Base-by-base conservation (phyloP, 2,113 vertebrate species). In the Limnothrissa miodon region DNA sequence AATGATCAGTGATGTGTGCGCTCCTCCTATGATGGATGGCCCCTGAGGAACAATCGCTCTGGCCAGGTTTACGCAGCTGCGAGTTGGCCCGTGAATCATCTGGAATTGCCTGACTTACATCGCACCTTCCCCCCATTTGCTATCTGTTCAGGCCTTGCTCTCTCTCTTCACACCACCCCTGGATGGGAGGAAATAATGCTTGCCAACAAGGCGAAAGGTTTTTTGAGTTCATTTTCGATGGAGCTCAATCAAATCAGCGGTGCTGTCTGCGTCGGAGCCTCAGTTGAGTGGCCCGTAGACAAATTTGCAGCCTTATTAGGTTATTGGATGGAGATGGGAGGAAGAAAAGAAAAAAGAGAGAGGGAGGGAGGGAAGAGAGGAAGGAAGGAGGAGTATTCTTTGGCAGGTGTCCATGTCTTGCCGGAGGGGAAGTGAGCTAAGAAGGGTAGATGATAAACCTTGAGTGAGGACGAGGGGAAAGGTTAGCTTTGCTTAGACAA, bases 41-140 rank as follows among this genome's bases (percentile, higher is more conserved):
- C 25, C 42, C n/a, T 11, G 19, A 9, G 81, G 81, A 45, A 23
- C 59, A 44, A 17, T 46, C n/a, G 23, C 33, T 78, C 62, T 33
- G 45, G 81, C 42, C 42, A 45, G 81, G 81, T 82, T 48, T 62
- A 70, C 8, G 29, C 81, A 82, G 81, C 81, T 82, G 62, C n/a
- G 39, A 13, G 11, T 1, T 39, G 23, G 11, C n/a, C 33, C 29
- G 46, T 82, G 29, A 45, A 23, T 82, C 81, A 74, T 39, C 66
- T 33, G 29, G 25, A 74, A 36, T 33, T 5, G 66, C 9, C 25
- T 33, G 13, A 74, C 29, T 56, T 36, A 29, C 33, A 39, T 74
- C 66, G 33, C 66, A 74, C 45, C 42, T 23, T 62, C 53, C 21
- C 53, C 21, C 23, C 19, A 46, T 36, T 45, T 25, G 42, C 46